These are phyloP conservation scores for Nezara viridula DNA, from an alignment of 2,888 invertebrate species.

Conservation along the genomic window DNA sequence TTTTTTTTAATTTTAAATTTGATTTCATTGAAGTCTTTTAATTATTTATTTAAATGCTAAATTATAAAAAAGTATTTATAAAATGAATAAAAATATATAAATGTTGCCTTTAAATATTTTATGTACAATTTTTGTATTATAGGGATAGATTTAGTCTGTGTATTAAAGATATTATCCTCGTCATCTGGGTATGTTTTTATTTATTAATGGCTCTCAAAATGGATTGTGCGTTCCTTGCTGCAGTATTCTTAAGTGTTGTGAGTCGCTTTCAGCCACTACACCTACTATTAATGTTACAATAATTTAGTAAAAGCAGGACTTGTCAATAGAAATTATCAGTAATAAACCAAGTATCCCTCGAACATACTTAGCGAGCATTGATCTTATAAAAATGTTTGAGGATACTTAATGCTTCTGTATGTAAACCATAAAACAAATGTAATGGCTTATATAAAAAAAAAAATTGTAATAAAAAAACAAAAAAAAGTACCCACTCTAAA, in stretches of 20 bases:
- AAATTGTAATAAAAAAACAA: constrained; percentile 14
- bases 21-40: constrained; percentile 30
- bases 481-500: constrained; percentile 49
- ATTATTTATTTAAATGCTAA: constrained; percentile 58
- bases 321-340: constrained; percentile 24
- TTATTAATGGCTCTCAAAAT: constrained; percentile 42
- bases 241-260: constrained; percentile 41
- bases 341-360: background rate
- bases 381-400: constrained; percentile 14
- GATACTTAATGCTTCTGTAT: constrained; percentile 21
- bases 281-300: constrained; percentile 34
- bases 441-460: constrained; percentile 21
- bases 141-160: constrained; percentile 60
- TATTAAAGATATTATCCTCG: constrained; percentile 53
- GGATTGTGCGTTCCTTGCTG: constrained; percentile 49
- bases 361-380: background rate
- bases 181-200: constrained; percentile 46
- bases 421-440: background rate
- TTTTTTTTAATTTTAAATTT: constrained; percentile 23
- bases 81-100: constrained; percentile 60
- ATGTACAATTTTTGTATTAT: constrained; percentile 64
- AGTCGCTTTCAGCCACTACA: constrained; percentile 29
- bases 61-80: constrained; percentile 51
- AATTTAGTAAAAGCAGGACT: constrained; percentile 22
- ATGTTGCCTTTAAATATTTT: constrained; percentile 64